These are phyloP conservation scores for Conus ventricosus DNA, from an alignment of 1,140 invertebrate species.

Conservation along the genomic window DNA sequence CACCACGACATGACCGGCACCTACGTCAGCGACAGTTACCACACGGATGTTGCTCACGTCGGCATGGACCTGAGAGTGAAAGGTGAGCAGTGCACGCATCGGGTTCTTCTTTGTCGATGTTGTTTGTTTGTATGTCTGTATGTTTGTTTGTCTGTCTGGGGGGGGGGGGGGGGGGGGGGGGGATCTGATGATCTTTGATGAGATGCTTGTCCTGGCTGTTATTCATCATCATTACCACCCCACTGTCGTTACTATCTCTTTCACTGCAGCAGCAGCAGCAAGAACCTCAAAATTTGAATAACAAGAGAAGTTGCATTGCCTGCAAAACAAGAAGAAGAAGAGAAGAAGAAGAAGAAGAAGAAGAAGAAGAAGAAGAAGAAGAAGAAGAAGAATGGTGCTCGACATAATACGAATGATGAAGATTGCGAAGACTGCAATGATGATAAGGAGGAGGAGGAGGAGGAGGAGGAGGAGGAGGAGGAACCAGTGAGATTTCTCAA, in stretches of 20 bases:
- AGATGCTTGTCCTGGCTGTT: too few relatives aligned
- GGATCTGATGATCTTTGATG: too few relatives aligned
- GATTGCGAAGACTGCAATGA: background rate
- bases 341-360: too few relatives aligned
- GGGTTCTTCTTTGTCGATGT: background rate
- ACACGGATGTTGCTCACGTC: background rate
- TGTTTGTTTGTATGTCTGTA: background rate
- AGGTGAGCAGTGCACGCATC: background rate
- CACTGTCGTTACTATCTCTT: too few relatives aligned
- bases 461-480: too few relatives aligned
- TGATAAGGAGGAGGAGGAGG: background rate
- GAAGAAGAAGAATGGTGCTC: background rate
- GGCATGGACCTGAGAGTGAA: conserved; percentile 36
- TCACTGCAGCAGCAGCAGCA: too few relatives aligned
- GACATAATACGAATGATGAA: background rate
- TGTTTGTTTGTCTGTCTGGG: background rate
- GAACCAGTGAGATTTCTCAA: too few relatives aligned
- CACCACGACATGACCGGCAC: background rate
- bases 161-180: background rate
- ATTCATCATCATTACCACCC: too few relatives aligned
- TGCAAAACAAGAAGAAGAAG: too few relatives aligned
- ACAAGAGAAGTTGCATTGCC: too few relatives aligned
- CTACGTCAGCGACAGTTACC: background rate
- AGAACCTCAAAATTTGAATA: too few relatives aligned
- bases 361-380: too few relatives aligned